These are phyloP conservation scores for Mesorhabditis spiculigera DNA, from an alignment of 2,888 invertebrate genomes.

Conservation along the genomic window DNA sequence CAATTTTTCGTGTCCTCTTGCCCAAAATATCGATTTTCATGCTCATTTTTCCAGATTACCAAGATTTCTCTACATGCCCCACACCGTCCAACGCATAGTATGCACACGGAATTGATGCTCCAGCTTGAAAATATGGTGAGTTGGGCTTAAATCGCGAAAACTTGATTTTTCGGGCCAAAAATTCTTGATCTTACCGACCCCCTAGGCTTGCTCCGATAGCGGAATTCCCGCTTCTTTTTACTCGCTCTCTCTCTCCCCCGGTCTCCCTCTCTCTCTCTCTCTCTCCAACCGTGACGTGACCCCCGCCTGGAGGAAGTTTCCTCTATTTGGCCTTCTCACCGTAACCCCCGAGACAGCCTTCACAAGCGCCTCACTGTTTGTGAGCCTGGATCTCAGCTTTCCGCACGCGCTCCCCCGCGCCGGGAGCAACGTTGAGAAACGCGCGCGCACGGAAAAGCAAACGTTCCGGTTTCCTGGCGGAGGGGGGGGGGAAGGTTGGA, in stretches of 20 bases:
- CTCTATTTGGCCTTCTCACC: not conserved
- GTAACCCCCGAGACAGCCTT: not conserved
- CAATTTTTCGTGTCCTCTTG: no score
- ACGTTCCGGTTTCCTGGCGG: not conserved
- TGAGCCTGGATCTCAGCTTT: slow-evolving; percentile 2
- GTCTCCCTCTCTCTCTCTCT: not conserved
- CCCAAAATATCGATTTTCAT: not conserved
- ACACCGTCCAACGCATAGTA: not conserved
- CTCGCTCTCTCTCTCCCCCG: not conserved
- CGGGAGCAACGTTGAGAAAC: not conserved
- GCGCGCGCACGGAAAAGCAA: not conserved
- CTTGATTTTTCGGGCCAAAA: not conserved
- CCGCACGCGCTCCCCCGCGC: not conserved
- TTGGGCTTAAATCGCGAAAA: not conserved
- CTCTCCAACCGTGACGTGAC: not conserved
- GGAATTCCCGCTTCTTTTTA: not conserved
- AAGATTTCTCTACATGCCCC: not conserved
- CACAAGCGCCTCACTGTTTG: not conserved
- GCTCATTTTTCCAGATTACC: not conserved
- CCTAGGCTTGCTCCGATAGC: no score
- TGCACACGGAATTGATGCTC: slow-evolving; percentile 5
- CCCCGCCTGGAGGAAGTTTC: not conserved
- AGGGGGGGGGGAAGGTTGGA: no score
- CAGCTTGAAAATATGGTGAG: slow-evolving; percentile 2
- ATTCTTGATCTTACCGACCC: not conserved